phyloP scores from a whole-genome alignment of 2,797 vertebrate species.

The Coendou prehensilis region DNA sequence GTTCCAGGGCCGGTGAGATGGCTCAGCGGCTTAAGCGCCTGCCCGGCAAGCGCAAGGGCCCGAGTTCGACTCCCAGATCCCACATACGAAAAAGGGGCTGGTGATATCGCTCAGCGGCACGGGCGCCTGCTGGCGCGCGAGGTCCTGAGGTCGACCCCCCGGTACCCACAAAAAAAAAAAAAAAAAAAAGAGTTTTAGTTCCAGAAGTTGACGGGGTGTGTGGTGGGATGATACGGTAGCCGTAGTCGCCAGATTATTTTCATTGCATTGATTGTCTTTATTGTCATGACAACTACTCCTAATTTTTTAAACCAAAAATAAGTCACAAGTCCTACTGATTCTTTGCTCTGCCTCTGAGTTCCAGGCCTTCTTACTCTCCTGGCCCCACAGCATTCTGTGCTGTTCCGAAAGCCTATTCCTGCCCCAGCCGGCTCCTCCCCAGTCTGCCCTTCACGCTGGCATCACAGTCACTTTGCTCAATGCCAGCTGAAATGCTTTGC shows the following conservation, averaged over 20 bases:
- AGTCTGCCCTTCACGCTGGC: neutral
- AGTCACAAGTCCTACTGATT: neutral
- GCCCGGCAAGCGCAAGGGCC: too few relatives aligned
- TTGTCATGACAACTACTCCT: neutral
- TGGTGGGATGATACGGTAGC: neutral
- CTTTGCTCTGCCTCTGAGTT: neutral
- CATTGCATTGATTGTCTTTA: neutral
- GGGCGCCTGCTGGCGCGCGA: too few relatives aligned
- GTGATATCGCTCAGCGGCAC: too few relatives aligned
- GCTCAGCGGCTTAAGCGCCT: too few relatives aligned
- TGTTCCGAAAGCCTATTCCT: neutral
- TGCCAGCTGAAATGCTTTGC: neutral
- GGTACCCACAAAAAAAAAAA: too few relatives aligned
- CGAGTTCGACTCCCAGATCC: too few relatives aligned
- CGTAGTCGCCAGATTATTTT: neutral
- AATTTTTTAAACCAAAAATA: neutral
- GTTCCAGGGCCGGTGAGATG: too few relatives aligned
- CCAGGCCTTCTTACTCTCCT: too few relatives aligned
- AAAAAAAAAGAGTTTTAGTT: conserved; percentile 85
- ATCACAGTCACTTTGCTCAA: neutral
- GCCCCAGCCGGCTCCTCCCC: neutral
- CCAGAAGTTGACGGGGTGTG: neutral
- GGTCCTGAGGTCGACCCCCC: too few relatives aligned
- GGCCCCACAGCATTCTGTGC: neutral
- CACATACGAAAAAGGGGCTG: too few relatives aligned